A percentile compares a stretch with the other conserved stretches of the same genome.
phyloP scores from a whole-genome alignment of 2,797 vertebrate species.

The Notolabrus celidotus region DNA sequence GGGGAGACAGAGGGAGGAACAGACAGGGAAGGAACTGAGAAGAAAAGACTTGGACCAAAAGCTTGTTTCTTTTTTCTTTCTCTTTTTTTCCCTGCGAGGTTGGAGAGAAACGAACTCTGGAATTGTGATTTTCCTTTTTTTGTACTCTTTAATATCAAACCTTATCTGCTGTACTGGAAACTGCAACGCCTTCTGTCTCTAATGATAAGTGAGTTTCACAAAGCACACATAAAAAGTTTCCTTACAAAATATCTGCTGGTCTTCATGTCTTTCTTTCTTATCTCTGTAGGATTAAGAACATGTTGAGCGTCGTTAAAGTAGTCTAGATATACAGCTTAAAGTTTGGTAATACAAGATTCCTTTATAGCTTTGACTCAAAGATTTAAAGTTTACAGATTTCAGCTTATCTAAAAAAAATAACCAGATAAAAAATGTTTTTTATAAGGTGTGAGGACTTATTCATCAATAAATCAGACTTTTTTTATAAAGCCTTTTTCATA shows the following conservation, averaged over 20 bases:
- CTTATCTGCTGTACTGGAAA: conserved; percentile 89
- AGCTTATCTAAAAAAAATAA: no score
- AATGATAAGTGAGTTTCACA: conserved; percentile 85
- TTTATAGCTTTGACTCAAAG: no score
- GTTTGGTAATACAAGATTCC: no score
- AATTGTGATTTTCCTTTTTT: conserved; percentile 80
- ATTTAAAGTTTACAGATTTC: no score
- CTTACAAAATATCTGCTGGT: conserved; percentile 78
- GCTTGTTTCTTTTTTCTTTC: conserved; percentile 59
- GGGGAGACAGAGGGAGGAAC: conserved; percentile 6
- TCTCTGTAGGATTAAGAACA: no score
- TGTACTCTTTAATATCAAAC: conserved; percentile 88
- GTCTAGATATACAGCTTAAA: no score
- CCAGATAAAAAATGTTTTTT: no score
- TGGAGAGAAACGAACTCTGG: conserved; percentile 78
- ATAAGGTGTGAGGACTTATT: no score
- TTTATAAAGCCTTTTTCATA: no score
- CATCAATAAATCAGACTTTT: no score
- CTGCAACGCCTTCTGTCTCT: conserved; percentile 86
- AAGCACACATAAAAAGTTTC: conserved; percentile 88
- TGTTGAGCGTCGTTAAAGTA: no score
- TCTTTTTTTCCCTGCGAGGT: conserved; percentile 38
- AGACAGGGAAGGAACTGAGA: conserved; percentile 39
- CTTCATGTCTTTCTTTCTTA: conserved; percentile 7
- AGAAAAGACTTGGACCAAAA: conserved; percentile 80